phyloP scores from a whole-genome alignment of 2,888 invertebrate species.

The Ischnus inquisitorius region DNA sequence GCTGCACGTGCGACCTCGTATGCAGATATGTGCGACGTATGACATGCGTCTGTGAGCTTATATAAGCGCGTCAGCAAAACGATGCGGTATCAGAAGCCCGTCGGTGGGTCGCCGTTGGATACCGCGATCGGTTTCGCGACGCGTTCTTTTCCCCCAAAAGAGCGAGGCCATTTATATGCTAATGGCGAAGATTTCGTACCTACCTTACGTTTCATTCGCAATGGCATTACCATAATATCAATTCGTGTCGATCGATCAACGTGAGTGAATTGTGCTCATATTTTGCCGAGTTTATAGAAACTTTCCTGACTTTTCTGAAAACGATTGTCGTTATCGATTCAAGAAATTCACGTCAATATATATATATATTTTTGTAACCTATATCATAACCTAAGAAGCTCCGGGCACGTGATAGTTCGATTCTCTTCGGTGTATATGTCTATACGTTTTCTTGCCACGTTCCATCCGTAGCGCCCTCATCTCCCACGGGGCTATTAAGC shows the following conservation, averaged over 20 bases:
- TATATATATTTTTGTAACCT: neutral
- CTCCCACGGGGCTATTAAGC: slow-evolving; percentile 64
- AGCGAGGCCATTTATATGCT: slow-evolving; percentile 77
- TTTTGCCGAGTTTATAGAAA: slow-evolving; percentile 4
- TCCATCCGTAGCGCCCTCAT: slow-evolving; percentile 33
- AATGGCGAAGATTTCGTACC: slow-evolving; percentile 71
- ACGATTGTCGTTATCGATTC: neutral
- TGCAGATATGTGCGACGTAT: slow-evolving; percentile 58
- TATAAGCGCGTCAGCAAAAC: slow-evolving; percentile 34
- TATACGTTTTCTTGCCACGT: slow-evolving; percentile 19
- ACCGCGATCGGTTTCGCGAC: slow-evolving; percentile 52
- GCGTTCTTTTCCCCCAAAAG: slow-evolving; percentile 53
- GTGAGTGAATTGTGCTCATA: slow-evolving; percentile 38
- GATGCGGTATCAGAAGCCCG: slow-evolving; percentile 28
- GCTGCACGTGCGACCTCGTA: slow-evolving; percentile 63
- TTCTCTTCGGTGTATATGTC: slow-evolving; percentile 11
- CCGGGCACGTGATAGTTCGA: slow-evolving; percentile 15
- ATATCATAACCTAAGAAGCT: slow-evolving; percentile 35
- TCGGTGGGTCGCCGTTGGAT: slow-evolving; percentile 12
- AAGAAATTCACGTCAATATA: neutral
- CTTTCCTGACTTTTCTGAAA: too few species aligned
- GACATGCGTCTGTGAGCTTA: slow-evolving; percentile 27
- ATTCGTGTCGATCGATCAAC: slow-evolving; percentile 74
- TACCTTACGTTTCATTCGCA: slow-evolving; percentile 27
- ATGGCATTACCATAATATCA: slow-evolving; percentile 74